Conservation (phyloP, 2,888 invertebrate species). For the Apamea crenata region DNA sequence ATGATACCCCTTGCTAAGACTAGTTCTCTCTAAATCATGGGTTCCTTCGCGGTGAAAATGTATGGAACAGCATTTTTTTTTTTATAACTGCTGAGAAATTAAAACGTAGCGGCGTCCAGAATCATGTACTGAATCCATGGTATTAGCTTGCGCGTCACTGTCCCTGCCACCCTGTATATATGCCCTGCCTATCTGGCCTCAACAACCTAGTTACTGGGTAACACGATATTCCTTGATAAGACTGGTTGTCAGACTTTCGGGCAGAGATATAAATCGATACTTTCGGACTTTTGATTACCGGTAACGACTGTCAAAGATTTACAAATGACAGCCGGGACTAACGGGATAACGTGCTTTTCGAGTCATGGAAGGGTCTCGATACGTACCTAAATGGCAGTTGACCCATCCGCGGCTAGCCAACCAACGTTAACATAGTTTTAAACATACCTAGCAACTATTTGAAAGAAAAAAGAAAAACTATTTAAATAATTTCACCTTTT, state of each 20-base stretch:
- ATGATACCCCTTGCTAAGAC: not conserved
- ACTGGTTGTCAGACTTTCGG: not conserved
- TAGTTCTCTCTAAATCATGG: no score
- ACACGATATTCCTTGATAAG: not conserved
- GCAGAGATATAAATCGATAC: no score
- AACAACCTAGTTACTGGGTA: not conserved
- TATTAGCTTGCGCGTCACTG: no score
- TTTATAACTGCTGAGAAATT: no score
- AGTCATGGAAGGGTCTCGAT: not conserved
- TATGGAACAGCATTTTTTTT: no score
- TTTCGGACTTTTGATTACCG: not conserved
- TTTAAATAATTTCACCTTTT: conserved; percentile 39
- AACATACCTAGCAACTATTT: not conserved
- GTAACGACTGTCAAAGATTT: not conserved
- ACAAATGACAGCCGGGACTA: not conserved
- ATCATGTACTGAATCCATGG: no score
- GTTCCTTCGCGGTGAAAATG: no score
- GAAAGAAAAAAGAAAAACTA: not conserved
- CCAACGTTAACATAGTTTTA: not conserved
- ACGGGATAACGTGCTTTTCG: not conserved
- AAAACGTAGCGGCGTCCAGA: no score
- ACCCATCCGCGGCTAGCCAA: not conserved
- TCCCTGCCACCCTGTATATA: no score
- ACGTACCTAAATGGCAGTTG: not conserved
- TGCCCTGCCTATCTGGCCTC: not conserved